Evolutionary conservation across 2,888 invertebrate species (phyloP).

Genomic region (Eupithecia abbreviata): DNA sequence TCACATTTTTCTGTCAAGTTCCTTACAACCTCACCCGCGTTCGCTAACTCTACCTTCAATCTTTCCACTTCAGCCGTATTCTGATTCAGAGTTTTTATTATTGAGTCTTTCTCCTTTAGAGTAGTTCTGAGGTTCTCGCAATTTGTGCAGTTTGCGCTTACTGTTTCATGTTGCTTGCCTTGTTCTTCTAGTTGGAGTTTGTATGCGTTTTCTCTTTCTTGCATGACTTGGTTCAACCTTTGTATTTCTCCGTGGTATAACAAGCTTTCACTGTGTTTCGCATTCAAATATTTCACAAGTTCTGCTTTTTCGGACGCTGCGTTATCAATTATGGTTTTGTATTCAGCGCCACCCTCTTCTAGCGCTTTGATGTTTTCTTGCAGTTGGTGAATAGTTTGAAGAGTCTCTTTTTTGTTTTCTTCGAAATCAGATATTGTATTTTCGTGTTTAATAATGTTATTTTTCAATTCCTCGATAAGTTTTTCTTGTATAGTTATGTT

Average conservation of each 20-base stretch:
- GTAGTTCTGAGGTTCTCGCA: constrained; percentile 64
- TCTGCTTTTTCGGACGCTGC: constrained; percentile 85
- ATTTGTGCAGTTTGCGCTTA: constrained; percentile 52
- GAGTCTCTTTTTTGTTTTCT: not conserved
- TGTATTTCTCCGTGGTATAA: constrained; percentile 94
- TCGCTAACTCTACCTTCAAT: constrained; percentile 77
- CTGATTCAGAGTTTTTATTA: constrained; percentile 64
- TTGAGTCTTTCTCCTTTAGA: constrained; percentile 72
- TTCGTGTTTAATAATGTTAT: constrained; percentile 42
- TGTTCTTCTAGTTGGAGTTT: constrained; percentile 63
- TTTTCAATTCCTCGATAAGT: constrained; percentile 56
- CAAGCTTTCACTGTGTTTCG: constrained; percentile 93
- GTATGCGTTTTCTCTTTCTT: constrained; percentile 78
- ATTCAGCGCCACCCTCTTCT: constrained; percentile 62
- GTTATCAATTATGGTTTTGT: constrained; percentile 61
- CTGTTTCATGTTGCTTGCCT: constrained; percentile 49
- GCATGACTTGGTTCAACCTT: constrained; percentile 85
- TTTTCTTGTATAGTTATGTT: constrained; percentile 56
- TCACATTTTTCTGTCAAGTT: constrained; percentile 88
- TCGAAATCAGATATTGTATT: constrained; percentile 1
- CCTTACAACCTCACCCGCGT: constrained; percentile 82
- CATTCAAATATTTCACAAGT: constrained; percentile 88
- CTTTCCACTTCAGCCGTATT: constrained; percentile 60
- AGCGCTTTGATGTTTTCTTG: constrained; percentile 54
- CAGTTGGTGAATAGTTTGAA: constrained; percentile 42